These are phyloP conservation scores for Champsocephalus esox DNA, from an alignment of 2,797 vertebrate species.

Conservation along the genomic window DNA sequence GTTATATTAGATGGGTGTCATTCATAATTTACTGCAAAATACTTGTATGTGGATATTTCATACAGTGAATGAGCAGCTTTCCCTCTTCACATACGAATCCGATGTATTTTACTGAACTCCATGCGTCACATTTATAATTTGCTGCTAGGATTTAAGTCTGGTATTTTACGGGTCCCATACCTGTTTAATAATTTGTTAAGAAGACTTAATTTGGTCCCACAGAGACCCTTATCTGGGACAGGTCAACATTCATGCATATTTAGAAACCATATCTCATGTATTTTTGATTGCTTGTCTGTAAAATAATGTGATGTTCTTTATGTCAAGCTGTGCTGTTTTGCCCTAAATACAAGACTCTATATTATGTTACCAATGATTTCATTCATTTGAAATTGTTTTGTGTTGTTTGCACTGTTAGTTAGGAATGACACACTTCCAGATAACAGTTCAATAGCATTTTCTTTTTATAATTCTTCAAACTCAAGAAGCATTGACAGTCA, in stretches of 20 bases:
- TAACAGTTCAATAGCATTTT: no score
- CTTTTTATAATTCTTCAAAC: no score
- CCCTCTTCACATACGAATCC: not conserved
- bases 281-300: not conserved
- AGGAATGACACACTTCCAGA: no score
- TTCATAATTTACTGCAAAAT: no score
- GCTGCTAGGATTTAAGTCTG: not conserved
- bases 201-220: not conserved
- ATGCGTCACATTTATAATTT: not conserved
- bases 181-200: not conserved
- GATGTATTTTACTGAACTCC: not conserved
- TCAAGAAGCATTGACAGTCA: not conserved
- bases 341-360: not conserved
- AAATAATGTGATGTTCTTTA: not conserved
- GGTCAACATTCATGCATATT: not conserved
- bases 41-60: not conserved
- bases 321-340: not conserved
- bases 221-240: not conserved
- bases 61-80: not conserved
- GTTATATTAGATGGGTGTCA: not conserved
- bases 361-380: not conserved
- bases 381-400: no score
- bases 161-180: not conserved
- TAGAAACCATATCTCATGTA: not conserved
- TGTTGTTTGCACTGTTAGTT: no score